Base-by-base conservation (phyloP, 2,888 invertebrate genomes). In the Stegana nigrithorax region DNA sequence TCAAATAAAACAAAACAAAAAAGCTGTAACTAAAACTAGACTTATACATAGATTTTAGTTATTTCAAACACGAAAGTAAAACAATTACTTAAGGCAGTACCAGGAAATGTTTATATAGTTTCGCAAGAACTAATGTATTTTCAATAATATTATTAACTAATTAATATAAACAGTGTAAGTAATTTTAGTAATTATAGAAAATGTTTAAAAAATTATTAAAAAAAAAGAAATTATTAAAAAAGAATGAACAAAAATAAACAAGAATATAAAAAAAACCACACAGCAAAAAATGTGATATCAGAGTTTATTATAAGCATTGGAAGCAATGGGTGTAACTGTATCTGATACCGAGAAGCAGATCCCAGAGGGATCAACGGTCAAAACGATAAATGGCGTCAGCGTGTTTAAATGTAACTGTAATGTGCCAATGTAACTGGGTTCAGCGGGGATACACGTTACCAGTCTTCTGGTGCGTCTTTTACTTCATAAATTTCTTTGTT, bases 131-230 rank as follows among this genome's bases (percentile, higher is more conserved):
- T 81, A 75, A 77, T 81, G 76, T 80, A 76, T 79, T 76, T 76
- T 76, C 76, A 76, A 76, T 78, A 76, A 80, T 32, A 45, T 36
- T 73, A 77, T 81, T 80, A 76, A 76, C 75, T 79, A 80, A 77
- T 80, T 77, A 79, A 77, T 78, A 72, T 72, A 74, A 76, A 81
- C 71, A 79, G 72, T 72, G 81, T 80, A 80, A 80, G 72, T 79
- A 79, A 82, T 80, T 81, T 82, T 83, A 81, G 79, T 83, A 81
- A 80, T 82, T 81, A 83, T 82, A 81, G 82, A 80, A 83, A 83
- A 81, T 83, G 82, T 83, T 83, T 82, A 73, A 83, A 82, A 81
- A 83, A 82, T 75, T 78, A 70, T n/a, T n/a, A 67, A 83, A 75
- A 72, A 68, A 60, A 72, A 71, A 77, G 76, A 77, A 69, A 66